Evolutionary conservation across 2,797 vertebrate genomes (phyloP).

Genomic region (Mycteria americana): DNA sequence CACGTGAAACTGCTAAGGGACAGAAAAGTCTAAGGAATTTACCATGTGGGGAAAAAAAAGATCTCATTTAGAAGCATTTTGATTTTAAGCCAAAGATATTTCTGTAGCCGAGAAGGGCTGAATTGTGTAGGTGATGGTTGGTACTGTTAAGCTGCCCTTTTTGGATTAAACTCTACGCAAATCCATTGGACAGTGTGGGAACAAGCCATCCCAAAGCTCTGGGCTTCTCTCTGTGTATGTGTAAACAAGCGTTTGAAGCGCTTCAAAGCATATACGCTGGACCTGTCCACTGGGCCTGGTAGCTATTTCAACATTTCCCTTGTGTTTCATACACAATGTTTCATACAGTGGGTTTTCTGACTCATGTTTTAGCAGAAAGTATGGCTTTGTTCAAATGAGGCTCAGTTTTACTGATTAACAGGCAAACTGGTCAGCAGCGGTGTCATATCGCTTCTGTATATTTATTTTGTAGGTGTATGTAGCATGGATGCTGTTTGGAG

Average conservation of each 20-base stretch:
- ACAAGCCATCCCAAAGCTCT: neutral
- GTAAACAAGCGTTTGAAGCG: neutral
- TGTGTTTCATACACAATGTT: fast-evolving
- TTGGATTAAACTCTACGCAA: neutral
- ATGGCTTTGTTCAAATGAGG: fast-evolving
- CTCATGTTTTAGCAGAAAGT: neutral
- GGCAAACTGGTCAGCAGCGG: neutral
- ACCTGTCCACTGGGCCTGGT: neutral
- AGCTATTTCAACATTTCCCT: neutral
- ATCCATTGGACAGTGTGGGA: neutral
- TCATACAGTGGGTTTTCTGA: neutral
- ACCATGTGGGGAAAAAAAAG: neutral
- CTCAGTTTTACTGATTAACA: neutral
- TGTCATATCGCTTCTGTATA: fast-evolving
- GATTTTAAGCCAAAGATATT: slow-evolving; percentile 13
- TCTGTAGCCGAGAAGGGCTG: neutral
- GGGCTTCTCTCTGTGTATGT: neutral
- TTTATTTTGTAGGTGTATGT: too few species aligned
- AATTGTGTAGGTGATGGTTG: neutral
- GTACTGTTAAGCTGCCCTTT: neutral
- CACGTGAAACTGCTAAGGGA: slow-evolving; percentile 71
- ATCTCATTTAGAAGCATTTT: neutral
- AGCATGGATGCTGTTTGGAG: neutral
- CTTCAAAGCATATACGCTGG: neutral
- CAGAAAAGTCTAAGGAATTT: slow-evolving; percentile 66